phyloP scores from a whole-genome alignment of 2,888 invertebrate species.

The Temnothorax unifasciatus region DNA sequence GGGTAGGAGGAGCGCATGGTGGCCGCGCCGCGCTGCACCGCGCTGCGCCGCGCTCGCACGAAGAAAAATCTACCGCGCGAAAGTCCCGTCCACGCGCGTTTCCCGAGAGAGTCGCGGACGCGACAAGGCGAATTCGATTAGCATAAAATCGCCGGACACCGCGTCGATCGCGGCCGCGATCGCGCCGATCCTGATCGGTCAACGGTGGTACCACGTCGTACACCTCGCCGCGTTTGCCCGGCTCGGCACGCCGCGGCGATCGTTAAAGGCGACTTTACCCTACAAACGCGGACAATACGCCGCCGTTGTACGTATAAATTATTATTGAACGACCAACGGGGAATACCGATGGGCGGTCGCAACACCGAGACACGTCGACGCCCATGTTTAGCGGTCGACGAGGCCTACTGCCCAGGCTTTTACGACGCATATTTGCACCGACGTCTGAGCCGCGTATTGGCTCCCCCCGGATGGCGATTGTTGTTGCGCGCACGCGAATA shows the following conservation, averaged over 20 bases:
- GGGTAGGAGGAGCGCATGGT: conserved; percentile 30
- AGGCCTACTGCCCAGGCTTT: conserved; percentile 50
- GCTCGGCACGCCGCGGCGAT: conserved; percentile 49
- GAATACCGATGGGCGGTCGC: conserved; percentile 81
- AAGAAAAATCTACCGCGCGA: conserved; percentile 18
- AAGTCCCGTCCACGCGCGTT: conserved; percentile 21
- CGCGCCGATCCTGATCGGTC: conserved; percentile 62
- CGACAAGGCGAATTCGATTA: conserved; percentile 65
- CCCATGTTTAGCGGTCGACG: conserved; percentile 74
- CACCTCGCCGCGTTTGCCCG: conserved; percentile 62
- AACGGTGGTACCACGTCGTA: conserved; percentile 68
- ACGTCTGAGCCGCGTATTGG: conserved; percentile 46
- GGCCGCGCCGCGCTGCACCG: no score
- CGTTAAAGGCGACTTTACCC: conserved; percentile 62
- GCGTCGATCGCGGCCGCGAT: conserved; percentile 43
- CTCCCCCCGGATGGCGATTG: conserved; percentile 34
- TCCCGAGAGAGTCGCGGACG: conserved; percentile 7
- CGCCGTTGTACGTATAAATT: conserved; percentile 75
- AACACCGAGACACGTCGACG: conserved; percentile 78
- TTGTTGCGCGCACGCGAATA: conserved; percentile 39
- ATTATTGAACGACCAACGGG: conserved; percentile 80
- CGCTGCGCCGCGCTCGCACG: not conserved
- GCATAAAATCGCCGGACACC: conserved; percentile 59
- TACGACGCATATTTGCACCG: conserved; percentile 49
- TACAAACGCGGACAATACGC: conserved; percentile 45